phyloP scores from a whole-genome alignment of 2,113 vertebrate genomes.

The Athene cunicularia region DNA sequence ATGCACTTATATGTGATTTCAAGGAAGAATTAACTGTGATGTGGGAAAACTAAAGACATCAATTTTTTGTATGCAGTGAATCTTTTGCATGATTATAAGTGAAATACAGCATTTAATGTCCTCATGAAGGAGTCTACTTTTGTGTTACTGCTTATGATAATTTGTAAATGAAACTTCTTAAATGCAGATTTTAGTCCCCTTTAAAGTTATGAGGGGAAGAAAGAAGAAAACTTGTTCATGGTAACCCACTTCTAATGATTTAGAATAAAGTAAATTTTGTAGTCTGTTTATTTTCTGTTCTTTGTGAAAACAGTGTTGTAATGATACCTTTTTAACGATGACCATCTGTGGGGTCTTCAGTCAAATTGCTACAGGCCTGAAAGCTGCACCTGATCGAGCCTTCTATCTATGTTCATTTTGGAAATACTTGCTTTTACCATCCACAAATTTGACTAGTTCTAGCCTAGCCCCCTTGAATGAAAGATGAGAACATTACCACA shows the following conservation, averaged over 20 bases:
- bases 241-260: not conserved
- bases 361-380: not conserved
- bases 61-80: not conserved
- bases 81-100: not conserved
- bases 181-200: not conserved
- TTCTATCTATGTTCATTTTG: not conserved
- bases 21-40: not conserved
- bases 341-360: not conserved
- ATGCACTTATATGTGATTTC: not conserved
- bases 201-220: not conserved
- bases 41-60: not conserved
- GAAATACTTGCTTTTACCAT: not conserved
- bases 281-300: not conserved
- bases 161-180: not conserved
- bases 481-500: not conserved
- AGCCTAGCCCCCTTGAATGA: not conserved
- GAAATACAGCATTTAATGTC: not conserved
- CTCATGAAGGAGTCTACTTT: not conserved
- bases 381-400: not conserved
- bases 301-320: not conserved
- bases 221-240: not conserved
- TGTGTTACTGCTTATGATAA: not conserved
- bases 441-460: not conserved
- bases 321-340: not conserved
- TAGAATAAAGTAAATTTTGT: not conserved